Evolutionary conservation across 2,797 vertebrate genomes (phyloP), one percentile per base, ranked within the genome.

Genomic region (Spatula versicolor): DNA sequence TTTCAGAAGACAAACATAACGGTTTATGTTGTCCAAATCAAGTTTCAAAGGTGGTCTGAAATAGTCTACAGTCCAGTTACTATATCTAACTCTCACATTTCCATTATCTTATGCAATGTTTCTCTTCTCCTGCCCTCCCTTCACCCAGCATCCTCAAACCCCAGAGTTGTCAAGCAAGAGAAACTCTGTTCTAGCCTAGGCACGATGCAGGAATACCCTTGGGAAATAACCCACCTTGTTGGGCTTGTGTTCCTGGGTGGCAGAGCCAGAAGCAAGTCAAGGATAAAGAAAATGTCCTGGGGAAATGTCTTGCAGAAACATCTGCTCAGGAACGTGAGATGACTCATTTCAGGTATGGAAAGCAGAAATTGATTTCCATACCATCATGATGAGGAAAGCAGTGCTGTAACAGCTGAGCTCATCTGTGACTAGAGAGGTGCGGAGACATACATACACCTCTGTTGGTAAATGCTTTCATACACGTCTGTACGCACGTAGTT

Each of bases 401-500:
- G 19, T 54, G 35, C 50, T 52, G 35, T 28, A 71, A 35, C 26
- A 71, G 21, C 35, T 39, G 68, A 39, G 68, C 35, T 31, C 22
- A 54, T 37, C 33, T 46, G n/a, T 46, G n/a, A 74, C 23, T 45
- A 60, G 16, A 59, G 46, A 73, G 13, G 22, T 55, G 26, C 67
- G 63, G 46, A 69, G 35, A 69, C 4, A 2, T n/a, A n/a, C 14
- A 3, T 31, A 19, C 6, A 12, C 11, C 10, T 85, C 33, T 52
- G 48, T 13, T 5, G 2, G 28, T 33, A 82, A 82, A 43, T 19
- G 18, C 11, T 80, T 56, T 67, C 3, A 1, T 35, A 33, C 59
- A 46, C 43, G 52, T 30, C 35, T 31, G 13, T 54, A 50, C 45
- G 11, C 31, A 66, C 0, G 0, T 28, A 3, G 23, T 66, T 26